Base-by-base conservation (phyloP, 2,113 vertebrate genomes). In the Acrocephalus arundinaceus region DNA sequence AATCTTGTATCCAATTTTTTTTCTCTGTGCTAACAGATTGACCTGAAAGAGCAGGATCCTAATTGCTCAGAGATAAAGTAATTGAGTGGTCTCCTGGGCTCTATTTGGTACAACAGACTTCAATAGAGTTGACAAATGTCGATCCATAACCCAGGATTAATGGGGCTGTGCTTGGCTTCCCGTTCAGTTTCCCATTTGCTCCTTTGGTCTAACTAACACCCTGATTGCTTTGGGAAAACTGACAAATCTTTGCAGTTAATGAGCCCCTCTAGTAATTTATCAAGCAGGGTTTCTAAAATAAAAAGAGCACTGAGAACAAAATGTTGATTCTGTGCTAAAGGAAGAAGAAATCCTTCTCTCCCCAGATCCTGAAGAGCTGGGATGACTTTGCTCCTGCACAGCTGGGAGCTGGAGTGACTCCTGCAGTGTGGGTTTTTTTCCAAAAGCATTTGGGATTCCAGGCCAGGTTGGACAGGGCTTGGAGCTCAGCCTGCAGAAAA, bases 121-220 rank as follows among this genome's bases (percentile, higher is more conserved):
- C 98, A 97, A 96, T 96, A 92, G 85, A 66, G 96, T 93, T 97
- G 97, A 98, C 96, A 97, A 97, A 97, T 96, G 97, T 97, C 90
- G 95, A 98, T 98, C 97, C 93, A 93, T 96, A 96, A 68, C 89
- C 62, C 70, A 90, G 96, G 97, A 98, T 98, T 97, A 97, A 98
- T 97, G 96, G 94, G 93, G 77, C 78, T 93, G 92, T 72, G 80
- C 94, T 95, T 94, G 96, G 95, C 96, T 97, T 97, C 93, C 74
- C 8, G 41, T 92, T 88, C 86, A 94, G 61, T 83, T 93, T 92
- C 92, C 97, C 94, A 92, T 94, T 97, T 97, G 93, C 87, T 97
- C 79, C 94, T 88, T 55, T 12, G 45, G 52, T 93, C 95, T 95
- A 83, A 80, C 92, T 87, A 92, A 91, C 92, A 89, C 74, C 28